These are phyloP conservation scores for Vicugna pacos DNA, from an alignment of 2,113 vertebrate genomes.

Conservation along the genomic window DNA sequence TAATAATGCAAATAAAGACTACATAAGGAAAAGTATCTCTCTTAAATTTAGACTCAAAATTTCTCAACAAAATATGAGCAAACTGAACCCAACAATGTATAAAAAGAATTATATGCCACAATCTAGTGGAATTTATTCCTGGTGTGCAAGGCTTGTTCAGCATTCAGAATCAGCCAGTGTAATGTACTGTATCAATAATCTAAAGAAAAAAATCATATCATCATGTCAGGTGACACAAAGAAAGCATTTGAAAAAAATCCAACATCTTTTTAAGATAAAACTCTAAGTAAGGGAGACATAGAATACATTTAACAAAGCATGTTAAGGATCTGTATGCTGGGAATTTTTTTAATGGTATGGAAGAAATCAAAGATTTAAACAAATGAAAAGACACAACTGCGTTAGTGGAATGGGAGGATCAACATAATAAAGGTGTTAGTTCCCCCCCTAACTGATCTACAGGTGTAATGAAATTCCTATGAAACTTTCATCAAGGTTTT, in stretches of 20 bases:
- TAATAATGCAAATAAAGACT: not conserved
- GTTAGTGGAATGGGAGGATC: not conserved
- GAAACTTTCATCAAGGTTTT: not conserved
- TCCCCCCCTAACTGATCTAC: not conserved
- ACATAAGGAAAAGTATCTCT: not conserved
- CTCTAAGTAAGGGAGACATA: not conserved
- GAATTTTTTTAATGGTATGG: not conserved
- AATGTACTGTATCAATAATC: not conserved
- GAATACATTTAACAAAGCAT: not conserved
- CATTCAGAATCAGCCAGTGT: not conserved
- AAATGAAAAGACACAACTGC: too few species aligned
- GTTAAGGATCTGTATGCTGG: not conserved
- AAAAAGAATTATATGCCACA: not conserved
- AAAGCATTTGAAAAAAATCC: not conserved
- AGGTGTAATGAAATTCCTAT: not conserved
- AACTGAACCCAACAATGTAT: not conserved
- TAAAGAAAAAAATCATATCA: not conserved
- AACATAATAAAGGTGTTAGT: not conserved
- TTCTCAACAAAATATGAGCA: not conserved
- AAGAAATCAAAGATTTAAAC: not conserved
- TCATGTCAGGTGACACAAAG: not conserved
- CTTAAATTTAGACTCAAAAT: not conserved
- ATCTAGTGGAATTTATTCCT: not conserved
- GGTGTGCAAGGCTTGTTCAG: not conserved
- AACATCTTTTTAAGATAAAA: not conserved